Evolutionary conservation across 2,797 vertebrate species (phyloP).

Genomic region (Xenops minutus): DNA sequence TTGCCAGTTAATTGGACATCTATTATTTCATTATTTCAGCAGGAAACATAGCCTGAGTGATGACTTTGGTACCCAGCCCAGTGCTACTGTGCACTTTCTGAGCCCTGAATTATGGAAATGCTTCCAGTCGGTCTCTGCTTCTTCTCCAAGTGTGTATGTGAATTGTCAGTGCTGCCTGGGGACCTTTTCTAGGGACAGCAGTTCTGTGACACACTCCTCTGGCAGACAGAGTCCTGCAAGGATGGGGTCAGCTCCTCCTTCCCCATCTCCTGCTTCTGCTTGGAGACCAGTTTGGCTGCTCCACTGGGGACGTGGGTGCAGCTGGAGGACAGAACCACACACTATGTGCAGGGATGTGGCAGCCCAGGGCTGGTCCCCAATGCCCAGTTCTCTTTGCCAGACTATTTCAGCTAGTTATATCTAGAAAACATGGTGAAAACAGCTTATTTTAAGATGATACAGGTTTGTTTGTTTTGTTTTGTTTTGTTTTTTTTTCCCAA

Average conservation of each 20-base stretch:
- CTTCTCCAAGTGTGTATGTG: background rate
- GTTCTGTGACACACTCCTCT: background rate
- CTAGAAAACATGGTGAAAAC: background rate
- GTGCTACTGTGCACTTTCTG: background rate
- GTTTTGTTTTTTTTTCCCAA: background rate
- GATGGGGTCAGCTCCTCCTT: background rate
- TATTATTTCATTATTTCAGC: conserved; percentile 59
- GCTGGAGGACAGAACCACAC: background rate
- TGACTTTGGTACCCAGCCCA: conserved; percentile 48
- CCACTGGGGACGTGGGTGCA: fast-evolving
- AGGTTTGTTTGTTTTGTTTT: too few relatives aligned
- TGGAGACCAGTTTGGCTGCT: background rate
- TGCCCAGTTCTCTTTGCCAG: background rate
- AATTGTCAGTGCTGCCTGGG: background rate
- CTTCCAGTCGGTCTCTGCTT: background rate
- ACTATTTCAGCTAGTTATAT: background rate
- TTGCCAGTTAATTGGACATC: conserved; percentile 38
- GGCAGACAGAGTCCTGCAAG: background rate
- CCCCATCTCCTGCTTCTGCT: background rate
- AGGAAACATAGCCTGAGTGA: conserved; percentile 16
- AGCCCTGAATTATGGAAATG: background rate
- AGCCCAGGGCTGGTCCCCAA: background rate
- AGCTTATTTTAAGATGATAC: background rate
- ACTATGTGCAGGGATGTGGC: background rate
- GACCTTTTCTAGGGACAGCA: background rate